These are phyloP conservation scores for Clarias platycephalus DNA, from an alignment of 2,797 vertebrate species.

Conservation along the genomic window DNA sequence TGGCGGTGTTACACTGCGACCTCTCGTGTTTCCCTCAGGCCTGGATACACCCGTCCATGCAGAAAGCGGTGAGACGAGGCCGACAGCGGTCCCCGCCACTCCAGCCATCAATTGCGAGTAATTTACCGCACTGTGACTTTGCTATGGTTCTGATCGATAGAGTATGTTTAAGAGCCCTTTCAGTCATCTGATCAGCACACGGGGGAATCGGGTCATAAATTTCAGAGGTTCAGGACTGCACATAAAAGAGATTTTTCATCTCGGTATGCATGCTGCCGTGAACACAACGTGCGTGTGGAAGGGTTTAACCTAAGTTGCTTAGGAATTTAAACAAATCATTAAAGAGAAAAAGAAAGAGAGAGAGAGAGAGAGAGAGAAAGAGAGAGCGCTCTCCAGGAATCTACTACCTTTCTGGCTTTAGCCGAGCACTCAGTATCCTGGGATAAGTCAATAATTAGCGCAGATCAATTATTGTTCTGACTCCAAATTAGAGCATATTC, in stretches of 20 bases:
- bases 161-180: conserved; percentile 51
- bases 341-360: not conserved
- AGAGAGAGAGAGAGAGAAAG: not conserved
- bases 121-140: conserved; percentile 45
- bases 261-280: not conserved
- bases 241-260: conserved; percentile 16
- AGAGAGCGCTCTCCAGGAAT: not conserved
- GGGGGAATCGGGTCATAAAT: conserved; percentile 42
- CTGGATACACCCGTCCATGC: conserved; percentile 61
- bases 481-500: not conserved
- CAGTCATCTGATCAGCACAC: conserved; percentile 40
- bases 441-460: not conserved
- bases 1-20: conserved; percentile 69
- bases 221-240: conserved; percentile 6
- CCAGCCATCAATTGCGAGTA: conserved; percentile 39
- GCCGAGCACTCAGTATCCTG: not conserved
- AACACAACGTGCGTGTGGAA: not conserved
- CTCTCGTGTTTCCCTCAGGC: conserved; percentile 65
- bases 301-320: conserved; percentile 16
- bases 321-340: not conserved
- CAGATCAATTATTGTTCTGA: conserved; percentile 17
- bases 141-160: conserved; percentile 39
- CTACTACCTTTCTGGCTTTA: not conserved
- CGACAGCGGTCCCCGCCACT: conserved; percentile 49
- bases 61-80: conserved; percentile 69